Evolutionary conservation across 2,888 invertebrate species (phyloP).

Genomic region (Chloroclystis v-ata): DNA sequence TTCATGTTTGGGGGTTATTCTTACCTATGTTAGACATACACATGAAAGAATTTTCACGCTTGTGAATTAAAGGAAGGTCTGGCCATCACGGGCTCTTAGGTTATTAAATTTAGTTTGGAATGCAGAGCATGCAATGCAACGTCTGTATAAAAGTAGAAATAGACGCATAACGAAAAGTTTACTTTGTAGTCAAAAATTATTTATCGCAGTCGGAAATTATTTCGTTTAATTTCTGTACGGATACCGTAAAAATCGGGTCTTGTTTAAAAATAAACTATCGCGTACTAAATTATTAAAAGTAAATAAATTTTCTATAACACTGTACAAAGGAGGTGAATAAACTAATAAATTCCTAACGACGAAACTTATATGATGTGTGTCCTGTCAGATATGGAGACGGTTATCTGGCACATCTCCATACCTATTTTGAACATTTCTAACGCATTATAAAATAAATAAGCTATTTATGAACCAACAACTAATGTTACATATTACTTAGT

Average conservation of each 20-base stretch:
- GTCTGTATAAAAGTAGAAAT: too few relatives aligned
- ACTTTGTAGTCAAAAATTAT: constrained; percentile 30
- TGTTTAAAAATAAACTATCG: constrained; percentile 9
- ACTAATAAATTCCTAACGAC: constrained; percentile 47
- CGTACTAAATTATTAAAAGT: background rate
- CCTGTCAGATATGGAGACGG: constrained; percentile 42
- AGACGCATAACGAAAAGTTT: too few relatives aligned
- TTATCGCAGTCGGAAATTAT: constrained; percentile 64
- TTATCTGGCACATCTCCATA: constrained; percentile 40
- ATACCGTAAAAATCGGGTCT: constrained; percentile 23
- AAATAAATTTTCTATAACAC: background rate
- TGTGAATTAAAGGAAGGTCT: too few relatives aligned
- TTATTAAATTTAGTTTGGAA: too few relatives aligned
- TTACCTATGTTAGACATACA: too few relatives aligned
- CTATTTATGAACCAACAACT: background rate
- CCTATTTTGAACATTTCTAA: constrained; percentile 12
- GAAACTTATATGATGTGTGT: constrained; percentile 31
- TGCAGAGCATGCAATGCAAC: too few relatives aligned
- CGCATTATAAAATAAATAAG: too few relatives aligned
- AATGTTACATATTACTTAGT: background rate
- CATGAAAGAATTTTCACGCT: too few relatives aligned
- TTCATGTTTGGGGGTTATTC: too few relatives aligned
- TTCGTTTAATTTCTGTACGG: constrained; percentile 46
- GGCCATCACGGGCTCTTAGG: too few relatives aligned
- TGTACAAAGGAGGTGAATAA: constrained; percentile 43